A percentile compares a stretch with the other conserved stretches of the same genome.
phyloP scores from a whole-genome alignment of 2,888 invertebrate genomes.

The Leucoma salicis region DNA sequence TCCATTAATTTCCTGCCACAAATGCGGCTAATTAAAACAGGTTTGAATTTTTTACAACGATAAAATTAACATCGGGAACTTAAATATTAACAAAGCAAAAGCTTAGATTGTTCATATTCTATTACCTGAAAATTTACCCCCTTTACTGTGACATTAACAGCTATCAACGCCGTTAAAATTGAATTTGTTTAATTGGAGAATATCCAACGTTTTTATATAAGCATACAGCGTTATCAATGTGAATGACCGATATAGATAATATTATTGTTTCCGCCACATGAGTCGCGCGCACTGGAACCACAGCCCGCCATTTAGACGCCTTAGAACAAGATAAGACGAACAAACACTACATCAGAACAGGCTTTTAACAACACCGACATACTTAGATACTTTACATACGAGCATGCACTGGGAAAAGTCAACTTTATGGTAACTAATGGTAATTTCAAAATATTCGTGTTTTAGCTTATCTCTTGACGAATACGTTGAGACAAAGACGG shows the following conservation, averaged over 20 bases:
- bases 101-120: no score
- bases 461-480: conserved; percentile 17
- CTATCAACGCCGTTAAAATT: no score
- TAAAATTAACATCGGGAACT: no score
- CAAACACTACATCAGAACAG: conserved; percentile 37
- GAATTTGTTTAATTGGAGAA: no score
- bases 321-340: conserved; percentile 40
- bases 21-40: no score
- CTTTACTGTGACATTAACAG: no score
- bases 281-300: conserved; percentile 10
- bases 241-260: conserved; percentile 14
- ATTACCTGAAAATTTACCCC: no score
- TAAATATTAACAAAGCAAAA: no score
- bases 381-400: conserved; percentile 16
- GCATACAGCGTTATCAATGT: conserved; percentile 17
- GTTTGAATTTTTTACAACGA: no score
- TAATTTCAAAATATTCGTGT: conserved; percentile 25
- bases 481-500: conserved; percentile 7
- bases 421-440: conserved; percentile 34
- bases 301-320: conserved; percentile 25
- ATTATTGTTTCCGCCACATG: conserved; percentile 8
- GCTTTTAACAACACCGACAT: conserved; percentile 39
- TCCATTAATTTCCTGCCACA: no score
- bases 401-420: conserved; percentile 21
- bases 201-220: no score